Evolutionary conservation across 2,797 vertebrate genomes (phyloP).

Genomic region (Xenentodon cancila): DNA sequence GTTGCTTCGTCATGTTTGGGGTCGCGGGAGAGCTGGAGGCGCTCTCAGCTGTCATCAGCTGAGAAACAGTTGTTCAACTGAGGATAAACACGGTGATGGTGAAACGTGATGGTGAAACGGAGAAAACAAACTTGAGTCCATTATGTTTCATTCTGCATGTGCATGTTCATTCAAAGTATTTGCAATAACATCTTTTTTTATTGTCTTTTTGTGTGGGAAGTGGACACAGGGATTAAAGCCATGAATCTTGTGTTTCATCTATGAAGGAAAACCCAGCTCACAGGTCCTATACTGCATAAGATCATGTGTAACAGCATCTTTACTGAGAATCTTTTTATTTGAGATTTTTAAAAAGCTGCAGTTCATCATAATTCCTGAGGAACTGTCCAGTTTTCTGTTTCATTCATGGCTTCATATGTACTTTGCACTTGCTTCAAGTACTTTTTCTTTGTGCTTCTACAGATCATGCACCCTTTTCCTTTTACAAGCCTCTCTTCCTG

Average conservation of each 20-base stretch:
- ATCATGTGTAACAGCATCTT: not conserved
- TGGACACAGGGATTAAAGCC: slow-evolving; percentile 6
- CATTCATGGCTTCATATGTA: not conserved
- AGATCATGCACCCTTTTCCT: slow-evolving; percentile 17
- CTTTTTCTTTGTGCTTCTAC: not conserved
- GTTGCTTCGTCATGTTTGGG: too few species aligned
- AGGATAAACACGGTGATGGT: slow-evolving; percentile 20
- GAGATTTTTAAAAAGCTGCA: not conserved
- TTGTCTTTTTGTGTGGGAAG: not conserved
- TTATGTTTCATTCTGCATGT: slow-evolving; percentile 12
- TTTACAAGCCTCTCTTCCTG: slow-evolving; percentile 20
- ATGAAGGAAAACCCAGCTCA: not conserved
- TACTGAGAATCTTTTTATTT: not conserved
- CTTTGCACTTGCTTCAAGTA: not conserved
- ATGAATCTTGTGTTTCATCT: slow-evolving; percentile 2
- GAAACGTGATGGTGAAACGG: slow-evolving; percentile 28
- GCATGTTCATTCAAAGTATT: slow-evolving; percentile 7
- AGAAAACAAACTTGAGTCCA: slow-evolving; percentile 20
- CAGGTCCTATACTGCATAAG: not conserved
- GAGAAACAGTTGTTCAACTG: slow-evolving; percentile 30
- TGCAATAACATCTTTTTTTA: not conserved
- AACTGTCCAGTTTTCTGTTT: not conserved
- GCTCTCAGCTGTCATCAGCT: too few species aligned
- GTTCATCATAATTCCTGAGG: not conserved
- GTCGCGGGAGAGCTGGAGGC: too few species aligned